Conservation (phyloP, 2,797 vertebrate species). For the Enteromius thamalakanensis region DNA sequence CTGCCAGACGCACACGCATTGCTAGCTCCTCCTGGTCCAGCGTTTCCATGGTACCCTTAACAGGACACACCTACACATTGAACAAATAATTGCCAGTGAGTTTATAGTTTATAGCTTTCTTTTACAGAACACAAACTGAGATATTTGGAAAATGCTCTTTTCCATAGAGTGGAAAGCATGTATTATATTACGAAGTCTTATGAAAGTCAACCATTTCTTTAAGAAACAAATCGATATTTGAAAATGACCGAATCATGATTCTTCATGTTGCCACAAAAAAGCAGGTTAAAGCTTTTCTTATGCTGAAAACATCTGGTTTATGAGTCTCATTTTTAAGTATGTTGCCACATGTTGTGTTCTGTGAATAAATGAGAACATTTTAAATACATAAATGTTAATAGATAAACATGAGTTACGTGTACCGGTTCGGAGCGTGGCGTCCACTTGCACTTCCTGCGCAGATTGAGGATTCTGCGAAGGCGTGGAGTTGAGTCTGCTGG, state of each 20-base stretch:
- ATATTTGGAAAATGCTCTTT: conserved; percentile 10
- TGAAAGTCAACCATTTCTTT: background rate
- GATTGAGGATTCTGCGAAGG: conserved; percentile 83
- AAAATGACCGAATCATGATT: background rate
- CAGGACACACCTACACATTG: conserved; percentile 86
- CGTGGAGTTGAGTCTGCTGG: conserved; percentile 57
- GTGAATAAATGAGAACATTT: background rate
- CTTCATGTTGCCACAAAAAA: background rate
- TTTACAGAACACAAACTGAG: background rate
- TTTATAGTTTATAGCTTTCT: background rate
- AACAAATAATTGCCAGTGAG: conserved; percentile 29
- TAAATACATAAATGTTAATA: background rate
- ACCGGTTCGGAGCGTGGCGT: conserved; percentile 90
- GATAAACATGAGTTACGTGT: conserved; percentile 31
- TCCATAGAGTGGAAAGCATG: background rate
- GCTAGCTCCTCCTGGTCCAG: conserved; percentile 93
- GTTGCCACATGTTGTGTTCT: background rate
- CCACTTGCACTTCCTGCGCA: conserved; percentile 92
- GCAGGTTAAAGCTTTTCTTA: background rate
- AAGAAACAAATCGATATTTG: background rate
- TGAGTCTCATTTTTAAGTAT: background rate
- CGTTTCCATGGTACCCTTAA: conserved; percentile 92
- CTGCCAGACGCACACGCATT: conserved; percentile 91
- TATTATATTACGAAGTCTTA: background rate
- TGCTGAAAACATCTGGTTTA: background rate